These are phyloP conservation scores for Drosophila cognata DNA, from an alignment of 2,888 invertebrate species.

Conservation along the genomic window DNA sequence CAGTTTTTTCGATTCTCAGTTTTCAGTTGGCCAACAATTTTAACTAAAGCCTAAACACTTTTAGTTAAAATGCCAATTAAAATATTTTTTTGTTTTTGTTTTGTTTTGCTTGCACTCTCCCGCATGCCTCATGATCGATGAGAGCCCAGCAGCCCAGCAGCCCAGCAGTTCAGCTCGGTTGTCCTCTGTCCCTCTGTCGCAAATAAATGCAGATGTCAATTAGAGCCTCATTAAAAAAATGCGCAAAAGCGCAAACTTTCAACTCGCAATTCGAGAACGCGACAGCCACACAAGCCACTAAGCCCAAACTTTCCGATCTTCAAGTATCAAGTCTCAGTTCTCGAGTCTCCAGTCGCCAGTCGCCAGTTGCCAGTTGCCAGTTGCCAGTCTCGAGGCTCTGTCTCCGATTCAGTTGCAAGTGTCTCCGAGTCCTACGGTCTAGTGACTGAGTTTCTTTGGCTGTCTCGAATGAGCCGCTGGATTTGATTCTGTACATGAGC, in stretches of 20 bases:
- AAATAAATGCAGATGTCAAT: conserved; percentile 84
- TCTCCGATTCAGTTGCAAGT: conserved; percentile 14
- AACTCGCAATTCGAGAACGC: conserved; percentile 55
- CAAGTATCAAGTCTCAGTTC: conserved; percentile 3
- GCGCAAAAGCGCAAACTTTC: conserved; percentile 74
- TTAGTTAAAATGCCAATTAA: conserved; percentile 85
- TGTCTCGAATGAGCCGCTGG: conserved; percentile 7
- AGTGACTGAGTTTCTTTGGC: conserved; percentile 64
- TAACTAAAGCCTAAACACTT: conserved; percentile 84
- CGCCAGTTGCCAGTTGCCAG: conserved; percentile 1
- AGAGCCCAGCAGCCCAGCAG: background rate
- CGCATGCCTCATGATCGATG: conserved; percentile 37
- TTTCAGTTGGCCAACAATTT: conserved; percentile 74
- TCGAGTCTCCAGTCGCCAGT: conserved; percentile 1
- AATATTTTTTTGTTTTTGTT: conserved; percentile 68
- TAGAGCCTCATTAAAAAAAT: conserved; percentile 84
- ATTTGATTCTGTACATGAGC: conserved; percentile 75
- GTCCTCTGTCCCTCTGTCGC: conserved; percentile 37
- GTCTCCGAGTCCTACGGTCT: conserved; percentile 42
- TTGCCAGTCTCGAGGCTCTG: conserved; percentile 1
- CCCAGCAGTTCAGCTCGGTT: background rate
- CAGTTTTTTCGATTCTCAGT: conserved; percentile 30
- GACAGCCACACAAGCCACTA: conserved; percentile 2
- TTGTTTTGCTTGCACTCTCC: conserved; percentile 10
- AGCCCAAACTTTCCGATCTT: conserved; percentile 7